These are phyloP conservation scores for Stenopsyche tienmushanensis DNA, from an alignment of 1,140 invertebrate genomes.

Conservation along the genomic window DNA sequence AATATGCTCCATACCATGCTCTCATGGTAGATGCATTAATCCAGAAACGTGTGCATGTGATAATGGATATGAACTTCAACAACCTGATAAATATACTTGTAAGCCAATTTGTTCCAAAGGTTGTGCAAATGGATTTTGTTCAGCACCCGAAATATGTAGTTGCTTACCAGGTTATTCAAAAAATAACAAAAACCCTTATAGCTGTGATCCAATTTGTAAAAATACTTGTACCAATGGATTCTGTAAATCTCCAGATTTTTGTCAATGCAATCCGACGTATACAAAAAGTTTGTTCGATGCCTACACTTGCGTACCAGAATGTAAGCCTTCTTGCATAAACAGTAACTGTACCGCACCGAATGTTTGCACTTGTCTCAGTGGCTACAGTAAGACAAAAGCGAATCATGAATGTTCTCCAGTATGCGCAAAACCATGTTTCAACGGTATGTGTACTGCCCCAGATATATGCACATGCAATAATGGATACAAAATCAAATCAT, in stretches of 20 bases:
- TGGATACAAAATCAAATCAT: conserved; percentile 54
- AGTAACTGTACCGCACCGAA: conserved; percentile 56
- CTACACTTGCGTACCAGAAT: conserved; percentile 51
- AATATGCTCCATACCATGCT: conserved; percentile 48
- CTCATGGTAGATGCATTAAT: conserved; percentile 52
- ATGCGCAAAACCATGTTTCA: conserved; percentile 49
- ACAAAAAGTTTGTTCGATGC: conserved; percentile 42
- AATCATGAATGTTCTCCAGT: conserved; percentile 30
- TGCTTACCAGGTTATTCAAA: neutral
- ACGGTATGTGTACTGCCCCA: conserved; percentile 54
- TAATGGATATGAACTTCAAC: conserved; percentile 50
- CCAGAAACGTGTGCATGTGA: conserved; percentile 57
- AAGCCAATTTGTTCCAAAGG: conserved; percentile 48
- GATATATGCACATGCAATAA: conserved; percentile 56
- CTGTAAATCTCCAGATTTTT: conserved; percentile 47
- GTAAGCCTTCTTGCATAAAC: conserved; percentile 52
- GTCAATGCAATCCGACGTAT: conserved; percentile 47
- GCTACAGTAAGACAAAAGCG: conserved; percentile 45
- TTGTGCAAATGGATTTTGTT: conserved; percentile 48
- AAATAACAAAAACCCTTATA: conserved; percentile 40
- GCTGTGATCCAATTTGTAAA: conserved; percentile 46
- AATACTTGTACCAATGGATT: conserved; percentile 47
- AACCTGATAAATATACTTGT: conserved; percentile 45
- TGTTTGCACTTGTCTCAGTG: conserved; percentile 51
- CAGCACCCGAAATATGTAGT: neutral